These are phyloP conservation scores for Protonibea diacanthus DNA, from an alignment of 2,797 vertebrate genomes.

Conservation along the genomic window DNA sequence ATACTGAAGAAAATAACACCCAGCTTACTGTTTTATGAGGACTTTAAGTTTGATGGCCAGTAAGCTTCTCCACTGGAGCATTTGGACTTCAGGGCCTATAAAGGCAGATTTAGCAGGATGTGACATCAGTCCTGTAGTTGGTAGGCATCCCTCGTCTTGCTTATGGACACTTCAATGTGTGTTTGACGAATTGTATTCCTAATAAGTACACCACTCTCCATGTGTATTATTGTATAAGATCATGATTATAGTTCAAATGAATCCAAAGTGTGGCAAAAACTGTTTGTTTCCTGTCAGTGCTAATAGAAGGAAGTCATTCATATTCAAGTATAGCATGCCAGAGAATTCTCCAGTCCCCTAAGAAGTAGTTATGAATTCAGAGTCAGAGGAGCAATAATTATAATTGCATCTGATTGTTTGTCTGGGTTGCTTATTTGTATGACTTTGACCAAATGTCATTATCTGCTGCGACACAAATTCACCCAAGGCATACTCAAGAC, in stretches of 20 bases:
- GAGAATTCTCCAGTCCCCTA: constrained; percentile 21
- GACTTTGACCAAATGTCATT: constrained; percentile 72
- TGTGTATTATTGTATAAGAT: background rate
- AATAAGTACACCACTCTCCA: background rate
- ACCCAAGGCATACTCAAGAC: constrained; percentile 34
- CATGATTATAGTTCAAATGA: background rate
- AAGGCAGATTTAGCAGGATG: background rate
- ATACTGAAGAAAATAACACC: too few relatives aligned
- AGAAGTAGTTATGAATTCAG: constrained; percentile 57
- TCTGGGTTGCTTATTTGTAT: constrained; percentile 63
- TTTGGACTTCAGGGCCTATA: background rate
- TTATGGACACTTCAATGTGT: background rate
- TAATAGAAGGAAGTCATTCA: constrained; percentile 36
- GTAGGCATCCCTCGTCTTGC: background rate
- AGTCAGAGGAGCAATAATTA: constrained; percentile 64
- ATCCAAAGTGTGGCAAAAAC: background rate
- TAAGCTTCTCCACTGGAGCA: background rate
- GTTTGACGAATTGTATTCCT: background rate
- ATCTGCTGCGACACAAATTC: constrained; percentile 39
- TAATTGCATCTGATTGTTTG: constrained; percentile 71
- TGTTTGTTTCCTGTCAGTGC: constrained; percentile 7
- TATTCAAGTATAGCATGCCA: constrained; percentile 44
- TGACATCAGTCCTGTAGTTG: background rate
- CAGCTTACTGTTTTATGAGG: too few relatives aligned
- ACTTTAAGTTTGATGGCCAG: background rate